Percentiles rank a stretch among this genome's conserved stretches.
phyloP scores from a whole-genome alignment of 1,140 invertebrate genomes.

The Papilio machaon region DNA sequence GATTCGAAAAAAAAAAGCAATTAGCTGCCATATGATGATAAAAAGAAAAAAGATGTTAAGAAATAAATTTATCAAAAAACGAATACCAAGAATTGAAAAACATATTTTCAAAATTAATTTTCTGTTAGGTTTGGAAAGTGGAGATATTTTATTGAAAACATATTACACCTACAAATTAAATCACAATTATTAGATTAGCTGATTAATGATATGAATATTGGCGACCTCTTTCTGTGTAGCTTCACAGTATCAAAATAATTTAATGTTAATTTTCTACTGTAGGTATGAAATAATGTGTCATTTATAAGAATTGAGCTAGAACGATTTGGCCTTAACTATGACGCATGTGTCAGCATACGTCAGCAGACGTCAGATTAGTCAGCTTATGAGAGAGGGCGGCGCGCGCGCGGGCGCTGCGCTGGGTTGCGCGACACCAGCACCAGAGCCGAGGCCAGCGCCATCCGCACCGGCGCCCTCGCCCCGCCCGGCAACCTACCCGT shows the following conservation, averaged over 20 bases:
- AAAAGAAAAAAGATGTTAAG: neutral
- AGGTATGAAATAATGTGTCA: neutral
- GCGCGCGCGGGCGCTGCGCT: constrained; percentile 84
- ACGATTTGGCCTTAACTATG: neutral
- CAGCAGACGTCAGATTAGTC: too few species aligned
- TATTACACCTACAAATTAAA: neutral
- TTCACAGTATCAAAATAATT: neutral
- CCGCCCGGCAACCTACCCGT: constrained; percentile 88
- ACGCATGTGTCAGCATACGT: too few species aligned
- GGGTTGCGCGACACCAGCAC: constrained; percentile 86
- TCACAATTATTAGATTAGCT: neutral
- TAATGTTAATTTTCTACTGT: neutral
- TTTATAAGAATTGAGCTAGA: neutral
- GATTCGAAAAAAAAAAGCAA: neutral
- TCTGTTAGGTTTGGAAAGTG: neutral
- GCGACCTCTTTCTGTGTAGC: neutral
- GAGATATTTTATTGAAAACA: neutral
- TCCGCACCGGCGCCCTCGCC: constrained; percentile 85
- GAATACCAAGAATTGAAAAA: neutral
- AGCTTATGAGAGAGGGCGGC: constrained; percentile 63
- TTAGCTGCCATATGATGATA: neutral
- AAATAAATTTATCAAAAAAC: neutral
- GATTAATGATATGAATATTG: neutral
- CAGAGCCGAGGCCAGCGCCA: constrained; percentile 88
- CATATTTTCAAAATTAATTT: neutral